These are phyloP conservation scores for Steinernema feltiae DNA, from an alignment of 1,140 invertebrate species.

Conservation along the genomic window DNA sequence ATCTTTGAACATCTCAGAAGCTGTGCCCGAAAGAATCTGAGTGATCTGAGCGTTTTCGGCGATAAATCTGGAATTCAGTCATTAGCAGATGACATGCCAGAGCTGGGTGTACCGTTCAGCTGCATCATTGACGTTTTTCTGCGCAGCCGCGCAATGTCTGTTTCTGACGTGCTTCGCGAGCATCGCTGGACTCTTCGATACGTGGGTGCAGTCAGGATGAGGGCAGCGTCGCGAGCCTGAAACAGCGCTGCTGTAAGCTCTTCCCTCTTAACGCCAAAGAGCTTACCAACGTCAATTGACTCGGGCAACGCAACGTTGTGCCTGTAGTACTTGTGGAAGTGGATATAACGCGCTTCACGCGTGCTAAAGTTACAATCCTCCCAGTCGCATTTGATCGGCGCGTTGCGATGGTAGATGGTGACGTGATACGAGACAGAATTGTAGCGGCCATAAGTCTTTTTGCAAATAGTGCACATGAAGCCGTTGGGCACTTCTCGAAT, in stretches of 20 bases:
- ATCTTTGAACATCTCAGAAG: background rate
- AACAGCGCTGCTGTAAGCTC: background rate
- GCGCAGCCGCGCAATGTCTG: background rate
- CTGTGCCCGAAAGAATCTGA: background rate
- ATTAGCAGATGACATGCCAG: no score
- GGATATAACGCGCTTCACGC: constrained; percentile 50
- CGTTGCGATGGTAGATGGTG: constrained; percentile 58
- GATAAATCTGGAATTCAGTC: background rate
- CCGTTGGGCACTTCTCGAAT: constrained; percentile 52
- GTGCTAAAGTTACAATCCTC: constrained; percentile 54
- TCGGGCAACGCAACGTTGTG: constrained; percentile 52
- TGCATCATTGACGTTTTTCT: background rate
- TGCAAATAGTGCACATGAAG: constrained; percentile 51
- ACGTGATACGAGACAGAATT: constrained; percentile 57
- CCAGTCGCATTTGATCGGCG: constrained; percentile 52
- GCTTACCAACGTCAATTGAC: constrained; percentile 50
- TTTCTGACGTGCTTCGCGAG: constrained; percentile 31
- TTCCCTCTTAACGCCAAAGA: background rate
- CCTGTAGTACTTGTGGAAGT: constrained; percentile 57
- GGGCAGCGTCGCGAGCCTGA: background rate
- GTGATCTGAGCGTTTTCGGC: background rate
- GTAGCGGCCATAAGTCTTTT: constrained; percentile 57
- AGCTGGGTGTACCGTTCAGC: no score
- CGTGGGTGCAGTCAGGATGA: constrained; percentile 29
- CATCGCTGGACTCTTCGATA: constrained; percentile 40